Evolutionary conservation across 2,797 vertebrate genomes (phyloP).

Genomic region (Borostomias antarcticus): DNA sequence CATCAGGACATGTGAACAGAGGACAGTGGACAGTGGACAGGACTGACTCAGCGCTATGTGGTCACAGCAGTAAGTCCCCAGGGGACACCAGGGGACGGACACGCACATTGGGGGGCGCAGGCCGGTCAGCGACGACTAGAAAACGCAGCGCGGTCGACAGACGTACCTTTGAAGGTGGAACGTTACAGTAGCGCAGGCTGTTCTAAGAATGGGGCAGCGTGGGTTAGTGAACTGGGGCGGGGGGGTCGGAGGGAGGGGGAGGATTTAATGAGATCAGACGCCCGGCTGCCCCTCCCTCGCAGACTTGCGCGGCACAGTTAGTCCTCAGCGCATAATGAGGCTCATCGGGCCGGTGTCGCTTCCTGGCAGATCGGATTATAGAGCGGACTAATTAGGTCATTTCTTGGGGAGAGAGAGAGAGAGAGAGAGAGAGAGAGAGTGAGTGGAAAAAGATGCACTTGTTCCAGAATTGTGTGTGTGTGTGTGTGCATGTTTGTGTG

Average conservation of each 20-base stretch:
- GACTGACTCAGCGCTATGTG: background rate
- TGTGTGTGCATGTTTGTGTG: background rate
- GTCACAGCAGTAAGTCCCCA: background rate
- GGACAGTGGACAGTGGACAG: background rate
- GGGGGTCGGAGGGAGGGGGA: slow-evolving; percentile 30
- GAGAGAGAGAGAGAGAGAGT: slow-evolving; percentile 21
- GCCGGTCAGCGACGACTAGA: too few species aligned
- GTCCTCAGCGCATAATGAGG: slow-evolving; percentile 61
- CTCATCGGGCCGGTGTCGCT: slow-evolving; percentile 47
- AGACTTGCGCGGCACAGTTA: slow-evolving; percentile 60
- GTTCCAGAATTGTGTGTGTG: background rate
- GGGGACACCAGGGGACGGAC: background rate
- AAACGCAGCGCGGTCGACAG: slow-evolving; percentile 2
- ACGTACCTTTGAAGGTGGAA: slow-evolving; percentile 37
- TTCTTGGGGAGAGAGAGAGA: slow-evolving; percentile 33
- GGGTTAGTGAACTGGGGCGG: slow-evolving; percentile 61
- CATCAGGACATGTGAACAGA: background rate
- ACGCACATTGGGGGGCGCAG: background rate
- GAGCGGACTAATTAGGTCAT: slow-evolving; percentile 52
- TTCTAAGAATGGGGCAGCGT: slow-evolving; percentile 51
- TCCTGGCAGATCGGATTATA: slow-evolving; percentile 58
- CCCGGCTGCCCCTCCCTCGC: slow-evolving; percentile 57
- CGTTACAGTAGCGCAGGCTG: slow-evolving; percentile 29
- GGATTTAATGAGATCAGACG: slow-evolving; percentile 65
- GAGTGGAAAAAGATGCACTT: slow-evolving; percentile 15